Evolutionary conservation across 2,113 vertebrate species (phyloP), one percentile per base, ranked within the genome.

Genomic region (Rhadina sibilatrix): DNA sequence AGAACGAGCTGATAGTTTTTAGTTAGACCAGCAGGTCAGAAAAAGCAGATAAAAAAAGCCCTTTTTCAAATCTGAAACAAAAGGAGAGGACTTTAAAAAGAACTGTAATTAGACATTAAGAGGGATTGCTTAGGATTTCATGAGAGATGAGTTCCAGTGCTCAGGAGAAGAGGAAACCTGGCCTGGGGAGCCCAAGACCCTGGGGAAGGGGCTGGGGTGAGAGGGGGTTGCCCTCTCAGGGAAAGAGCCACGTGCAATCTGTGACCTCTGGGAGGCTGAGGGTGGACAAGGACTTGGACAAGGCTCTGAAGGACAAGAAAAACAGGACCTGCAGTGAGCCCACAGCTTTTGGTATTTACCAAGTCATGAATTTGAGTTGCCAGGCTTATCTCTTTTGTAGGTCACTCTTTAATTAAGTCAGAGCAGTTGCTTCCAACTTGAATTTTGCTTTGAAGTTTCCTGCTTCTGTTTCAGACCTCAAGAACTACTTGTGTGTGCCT

Each of bases 391-490:
- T 66, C 25, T 63, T 95, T 93, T 93, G 76, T 94, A 92, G 94
- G 95, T 95, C 95, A 95, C 65, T 76, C 37, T 86, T 89, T 92
- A 97, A 96, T 97, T 95, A 96, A 97, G 90, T 86, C 68, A 89
- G 79, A 92, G 60, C 47, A 74, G 47, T 92, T 89, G 15, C 83
- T 93, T 97, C 94, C 86, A 96, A 95, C 68, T 83, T 81, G 33
- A 93, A 89, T 87, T 93, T 86, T 96, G 56, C 96, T 97, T 97
- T 97, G 96, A 97, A 96, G 94, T 89, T 93, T 91, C 47, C 77
- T 89, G 47, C 52, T 92, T 90, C 85, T 92, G 47, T 86, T 92
- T 89, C 80, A 96, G 89, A 93, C 79, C 60, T 83, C 23, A 90
- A 96, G 68, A 93, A 89, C 30, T 87, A 66, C 85, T 94, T 77